Conservation (phyloP, 2,113 vertebrate genomes). For the Corydoras sp. region DNA sequence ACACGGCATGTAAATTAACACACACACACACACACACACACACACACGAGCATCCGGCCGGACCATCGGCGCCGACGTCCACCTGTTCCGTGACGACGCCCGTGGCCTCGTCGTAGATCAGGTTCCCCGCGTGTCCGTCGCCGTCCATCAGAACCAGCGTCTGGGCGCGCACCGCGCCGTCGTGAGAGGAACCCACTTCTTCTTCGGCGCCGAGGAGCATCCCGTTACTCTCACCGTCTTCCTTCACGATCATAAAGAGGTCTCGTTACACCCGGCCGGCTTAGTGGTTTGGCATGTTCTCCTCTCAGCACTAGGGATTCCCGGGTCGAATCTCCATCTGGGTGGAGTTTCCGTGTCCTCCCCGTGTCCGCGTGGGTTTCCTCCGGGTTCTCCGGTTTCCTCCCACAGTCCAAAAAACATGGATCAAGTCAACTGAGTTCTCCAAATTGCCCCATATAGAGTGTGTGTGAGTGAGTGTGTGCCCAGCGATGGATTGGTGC, state of each 20-base stretch:
- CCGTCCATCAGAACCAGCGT: slow-evolving; percentile 49
- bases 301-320: too few relatives aligned
- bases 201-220: slow-evolving; percentile 43
- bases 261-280: too few relatives aligned
- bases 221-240: slow-evolving; percentile 46
- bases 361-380: too few relatives aligned
- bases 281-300: too few relatives aligned
- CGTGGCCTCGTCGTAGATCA: slow-evolving; percentile 42
- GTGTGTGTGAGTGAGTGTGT: too few relatives aligned
- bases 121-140: slow-evolving; percentile 32
- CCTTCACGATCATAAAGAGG: slow-evolving; percentile 39
- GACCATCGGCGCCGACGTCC: not conserved
- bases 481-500: too few relatives aligned
- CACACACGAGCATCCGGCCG: not conserved
- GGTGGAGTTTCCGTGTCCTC: too few relatives aligned
- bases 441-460: too few relatives aligned
- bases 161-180: slow-evolving; percentile 30
- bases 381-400: too few relatives aligned
- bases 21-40: not conserved
- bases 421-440: too few relatives aligned
- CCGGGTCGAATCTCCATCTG: too few relatives aligned
- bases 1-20: not conserved
- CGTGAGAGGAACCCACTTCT: slow-evolving; percentile 42
- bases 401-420: too few relatives aligned
- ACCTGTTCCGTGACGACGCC: slow-evolving; percentile 49